Evolutionary conservation across 2,888 invertebrate genomes (phyloP).

Genomic region (Liopterus haemorrhoidalis): DNA sequence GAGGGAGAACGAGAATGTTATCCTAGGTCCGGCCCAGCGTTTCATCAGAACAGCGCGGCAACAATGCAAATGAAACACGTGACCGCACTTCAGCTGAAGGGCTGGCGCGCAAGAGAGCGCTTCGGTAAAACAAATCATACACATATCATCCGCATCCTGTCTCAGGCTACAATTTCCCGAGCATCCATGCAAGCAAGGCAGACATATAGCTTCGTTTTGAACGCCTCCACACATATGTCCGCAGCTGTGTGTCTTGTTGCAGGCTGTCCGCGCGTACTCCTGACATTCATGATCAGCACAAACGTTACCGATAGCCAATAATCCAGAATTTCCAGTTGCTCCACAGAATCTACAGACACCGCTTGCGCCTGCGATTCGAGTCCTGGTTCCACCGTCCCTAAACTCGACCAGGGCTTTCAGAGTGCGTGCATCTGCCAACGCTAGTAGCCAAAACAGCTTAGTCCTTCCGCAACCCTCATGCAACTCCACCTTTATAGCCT

Average conservation of each 20-base stretch:
- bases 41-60: slow-evolving; percentile 76
- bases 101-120: slow-evolving; percentile 93
- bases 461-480: slow-evolving; percentile 95
- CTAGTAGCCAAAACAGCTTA: slow-evolving; percentile 90
- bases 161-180: slow-evolving; percentile 54
- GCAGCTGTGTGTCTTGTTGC: slow-evolving; percentile 74
- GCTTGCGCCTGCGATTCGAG: slow-evolving; percentile 43
- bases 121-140: slow-evolving; percentile 98
- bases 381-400: slow-evolving; percentile 63
- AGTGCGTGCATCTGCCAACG: slow-evolving; percentile 88
- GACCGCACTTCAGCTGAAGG: slow-evolving; percentile 86
- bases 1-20: slow-evolving; percentile 90
- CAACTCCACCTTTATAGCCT: slow-evolving; percentile 88
- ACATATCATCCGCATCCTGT: slow-evolving; percentile 98
- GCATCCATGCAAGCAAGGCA: slow-evolving; percentile 89
- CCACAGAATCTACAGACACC: slow-evolving; percentile 92
- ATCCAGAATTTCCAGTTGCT: slow-evolving; percentile 71
- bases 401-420: slow-evolving; percentile 88
- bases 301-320: slow-evolving; percentile 86
- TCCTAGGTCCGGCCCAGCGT: slow-evolving; percentile 91
- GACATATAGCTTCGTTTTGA: slow-evolving; percentile 71
- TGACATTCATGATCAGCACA: slow-evolving; percentile 93
- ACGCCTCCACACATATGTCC: slow-evolving; percentile 94
- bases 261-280: slow-evolving; percentile 75
- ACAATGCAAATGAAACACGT: slow-evolving; percentile 93